These are phyloP conservation scores for Emydocephalus ijimae DNA, from an alignment of 2,113 vertebrate species.

Conservation along the genomic window DNA sequence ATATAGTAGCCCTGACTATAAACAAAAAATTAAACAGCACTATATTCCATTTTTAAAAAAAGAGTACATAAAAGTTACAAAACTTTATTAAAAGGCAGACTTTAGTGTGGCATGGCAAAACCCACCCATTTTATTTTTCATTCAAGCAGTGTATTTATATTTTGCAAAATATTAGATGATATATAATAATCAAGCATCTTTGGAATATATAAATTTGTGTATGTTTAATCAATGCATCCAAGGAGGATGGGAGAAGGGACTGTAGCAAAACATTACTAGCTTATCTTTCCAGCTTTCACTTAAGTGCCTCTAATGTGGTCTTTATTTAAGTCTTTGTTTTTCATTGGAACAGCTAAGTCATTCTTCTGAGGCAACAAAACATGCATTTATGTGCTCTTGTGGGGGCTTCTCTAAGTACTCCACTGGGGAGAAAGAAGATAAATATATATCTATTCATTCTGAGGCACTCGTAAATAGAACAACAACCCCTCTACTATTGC, in stretches of 20 bases:
- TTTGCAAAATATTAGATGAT: not conserved
- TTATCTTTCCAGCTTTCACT: not conserved
- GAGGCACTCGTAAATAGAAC: constrained; percentile 54
- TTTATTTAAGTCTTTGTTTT: constrained; percentile 50
- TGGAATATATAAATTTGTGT: not conserved
- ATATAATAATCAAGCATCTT: not conserved
- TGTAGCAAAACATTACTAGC: not conserved
- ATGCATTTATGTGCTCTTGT: constrained; percentile 45
- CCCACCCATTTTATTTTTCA: not conserved
- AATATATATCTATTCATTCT: constrained; percentile 43
- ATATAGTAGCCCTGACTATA: not conserved
- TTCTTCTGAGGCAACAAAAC: constrained; percentile 53
- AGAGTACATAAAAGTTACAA: not conserved
- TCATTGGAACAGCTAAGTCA: constrained; percentile 34
- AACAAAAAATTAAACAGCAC: not conserved
- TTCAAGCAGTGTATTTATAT: not conserved
- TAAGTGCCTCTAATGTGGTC: constrained; percentile 41
- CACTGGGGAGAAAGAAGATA: constrained; percentile 35
- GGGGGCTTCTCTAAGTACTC: constrained; percentile 24
- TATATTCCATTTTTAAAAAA: not conserved
- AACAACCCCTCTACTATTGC: constrained; percentile 61
- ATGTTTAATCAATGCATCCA: not conserved
- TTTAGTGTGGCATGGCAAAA: not conserved
- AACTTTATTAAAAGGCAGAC: not conserved
- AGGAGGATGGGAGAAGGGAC: not conserved